Evolutionary conservation across 2,888 invertebrate genomes (phyloP).

Genomic region (Aquatica leii): DNA sequence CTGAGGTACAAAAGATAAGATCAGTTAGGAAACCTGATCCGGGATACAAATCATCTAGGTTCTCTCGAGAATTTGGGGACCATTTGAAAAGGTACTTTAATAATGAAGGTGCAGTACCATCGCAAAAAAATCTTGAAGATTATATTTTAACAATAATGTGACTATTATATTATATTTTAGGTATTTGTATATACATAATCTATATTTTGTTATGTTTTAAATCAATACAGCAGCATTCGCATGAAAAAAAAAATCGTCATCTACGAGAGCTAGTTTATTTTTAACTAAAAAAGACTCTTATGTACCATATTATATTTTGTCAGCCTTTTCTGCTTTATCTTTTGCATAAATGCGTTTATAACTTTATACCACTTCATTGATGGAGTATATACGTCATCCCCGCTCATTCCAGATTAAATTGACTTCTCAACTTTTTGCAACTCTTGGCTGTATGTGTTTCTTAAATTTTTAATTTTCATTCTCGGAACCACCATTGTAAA

Average conservation of each 20-base stretch:
- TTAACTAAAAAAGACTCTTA: too few relatives aligned
- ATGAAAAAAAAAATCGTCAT: too few relatives aligned
- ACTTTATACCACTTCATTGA: background rate
- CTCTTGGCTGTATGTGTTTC: conserved; percentile 10
- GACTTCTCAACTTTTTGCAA: background rate
- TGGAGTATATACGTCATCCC: background rate
- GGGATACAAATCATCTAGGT: background rate
- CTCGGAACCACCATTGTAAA: background rate
- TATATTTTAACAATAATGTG: too few relatives aligned
- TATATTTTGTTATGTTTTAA: too few relatives aligned
- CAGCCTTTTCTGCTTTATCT: background rate
- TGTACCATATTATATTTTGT: too few relatives aligned
- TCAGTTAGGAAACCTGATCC: background rate
- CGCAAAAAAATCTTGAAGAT: conserved; percentile 10
- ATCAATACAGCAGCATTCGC: too few relatives aligned
- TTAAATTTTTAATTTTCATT: conserved; percentile 4
- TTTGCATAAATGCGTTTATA: background rate
- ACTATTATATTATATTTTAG: too few relatives aligned
- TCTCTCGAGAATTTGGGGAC: conserved; percentile 13
- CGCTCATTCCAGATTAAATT: background rate
- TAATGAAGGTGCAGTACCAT: conserved; percentile 20
- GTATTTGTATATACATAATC: too few relatives aligned
- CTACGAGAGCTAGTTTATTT: too few relatives aligned
- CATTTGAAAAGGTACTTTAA: conserved; percentile 17
- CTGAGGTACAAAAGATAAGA: conserved; percentile 7